A percentile compares a stretch with the other conserved stretches of the same genome.
These are phyloP conservation scores for Adelges cooleyi DNA, from an alignment of 1,140 invertebrate species.

Conservation along the genomic window DNA sequence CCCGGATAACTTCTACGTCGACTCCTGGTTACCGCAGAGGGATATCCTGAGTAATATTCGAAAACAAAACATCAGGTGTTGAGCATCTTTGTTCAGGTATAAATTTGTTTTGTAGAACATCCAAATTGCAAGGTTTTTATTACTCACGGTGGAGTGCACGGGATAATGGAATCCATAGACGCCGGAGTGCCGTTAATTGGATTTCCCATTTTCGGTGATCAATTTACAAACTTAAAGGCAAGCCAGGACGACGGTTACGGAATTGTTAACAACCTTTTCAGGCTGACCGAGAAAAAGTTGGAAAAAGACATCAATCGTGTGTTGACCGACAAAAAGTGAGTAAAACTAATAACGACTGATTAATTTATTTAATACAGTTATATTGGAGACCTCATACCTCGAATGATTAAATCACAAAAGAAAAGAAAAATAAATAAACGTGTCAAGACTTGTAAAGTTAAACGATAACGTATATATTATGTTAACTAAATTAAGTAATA, in stretches of 20 bases:
- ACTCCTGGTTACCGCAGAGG: slow-evolving; percentile 21
- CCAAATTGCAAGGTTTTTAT: slow-evolving; percentile 42
- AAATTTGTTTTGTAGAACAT: slow-evolving; percentile 37
- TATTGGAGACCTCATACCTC: too few relatives aligned
- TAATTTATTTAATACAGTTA: neutral
- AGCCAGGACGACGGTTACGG: neutral
- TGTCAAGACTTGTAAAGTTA: too few relatives aligned
- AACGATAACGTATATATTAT: too few relatives aligned
- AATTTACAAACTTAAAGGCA: slow-evolving; percentile 31
- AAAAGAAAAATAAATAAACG: too few relatives aligned
- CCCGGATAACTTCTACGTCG: slow-evolving; percentile 13
- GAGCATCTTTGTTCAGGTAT: neutral
- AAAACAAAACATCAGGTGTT: neutral
- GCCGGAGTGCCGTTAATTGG: slow-evolving; percentile 43
- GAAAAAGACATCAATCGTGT: neutral
- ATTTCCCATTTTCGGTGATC: slow-evolving; percentile 41
- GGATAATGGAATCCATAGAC: slow-evolving; percentile 42
- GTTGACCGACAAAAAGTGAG: neutral
- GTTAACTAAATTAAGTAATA: too few relatives aligned
- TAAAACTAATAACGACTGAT: neutral
- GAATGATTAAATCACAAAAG: too few relatives aligned
- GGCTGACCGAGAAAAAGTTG: neutral
- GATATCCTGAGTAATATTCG: slow-evolving; percentile 15
- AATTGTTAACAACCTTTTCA: neutral
- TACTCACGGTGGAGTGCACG: slow-evolving; percentile 45